Base-by-base conservation (phyloP, 2,888 invertebrate genomes). In the Napeogenes sylphis region DNA sequence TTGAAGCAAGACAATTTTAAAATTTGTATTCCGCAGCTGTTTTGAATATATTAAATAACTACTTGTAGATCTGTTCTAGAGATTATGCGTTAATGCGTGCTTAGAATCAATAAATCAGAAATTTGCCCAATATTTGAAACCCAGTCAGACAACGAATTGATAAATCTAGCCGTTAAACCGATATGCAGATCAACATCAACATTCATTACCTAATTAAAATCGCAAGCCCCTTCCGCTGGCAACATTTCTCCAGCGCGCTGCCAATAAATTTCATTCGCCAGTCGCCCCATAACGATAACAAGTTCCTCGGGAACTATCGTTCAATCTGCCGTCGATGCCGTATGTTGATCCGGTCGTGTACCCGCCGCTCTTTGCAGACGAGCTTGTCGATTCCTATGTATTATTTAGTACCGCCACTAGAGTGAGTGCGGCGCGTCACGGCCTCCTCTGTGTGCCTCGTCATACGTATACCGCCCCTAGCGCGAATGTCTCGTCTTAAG, bases 171-270 rank as follows among this genome's bases (percentile, higher is more conserved):
- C 80, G 86, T 84, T 86, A 84, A 84, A 84, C 80, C 87, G 87
- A 90, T 89, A 89, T 89, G 89, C 89, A 90, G 89, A 90, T 90
- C 89, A 84, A 85, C 87, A 88, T 90, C 89, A 90, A 90, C 90
- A 87, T 90, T 89, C 89, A 90, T 90, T 90, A 89, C 90, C 90
- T 90, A 90, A 90, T 90, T 90, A 90, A 90, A 90, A 90, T 89
- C 87, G 90, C 89, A 85, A 85, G 82, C 85, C 90, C 88, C 90
- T 90, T 90, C 90, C 90, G 89, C 85, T 86, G 87, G 90, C 90
- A 87, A 90, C 90, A 90, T 90, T 90, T 90, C 90, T 90, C 89
- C 88, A 84, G 79, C 84, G 87, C 87, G 82, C 85, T 89, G 88
- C 88, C 88, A 90, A 90, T 90, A 90, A 90, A 90, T 90, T 90